Percentiles rank a stretch among this genome's conserved stretches.
Conservation (phyloP, 2,888 invertebrate genomes). For the Petrolisthes cinctipes region DNA sequence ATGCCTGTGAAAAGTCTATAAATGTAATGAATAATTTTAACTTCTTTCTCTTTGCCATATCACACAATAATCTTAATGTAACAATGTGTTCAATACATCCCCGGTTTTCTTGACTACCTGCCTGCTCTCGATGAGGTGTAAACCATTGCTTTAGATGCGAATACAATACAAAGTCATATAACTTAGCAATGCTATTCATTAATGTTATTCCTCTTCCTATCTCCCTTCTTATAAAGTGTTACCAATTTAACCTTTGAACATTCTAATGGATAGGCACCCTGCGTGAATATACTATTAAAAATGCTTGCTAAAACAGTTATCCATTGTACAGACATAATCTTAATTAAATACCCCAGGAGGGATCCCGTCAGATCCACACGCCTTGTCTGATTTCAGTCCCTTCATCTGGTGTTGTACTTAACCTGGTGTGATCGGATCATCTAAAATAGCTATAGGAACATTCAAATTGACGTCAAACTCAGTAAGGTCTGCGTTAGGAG, state of each 20-base stretch:
- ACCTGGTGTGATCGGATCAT: background rate
- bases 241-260: background rate
- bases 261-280: background rate
- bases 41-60: background rate
- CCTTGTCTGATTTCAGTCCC: no score
- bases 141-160: conserved; percentile 3
- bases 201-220: conserved; percentile 1
- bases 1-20: background rate
- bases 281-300: no score
- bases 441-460: background rate
- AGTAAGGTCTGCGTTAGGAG: background rate
- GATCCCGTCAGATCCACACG: no score
- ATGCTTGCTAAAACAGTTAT: no score
- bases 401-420: no score
- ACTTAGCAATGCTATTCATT: conserved; percentile 2
- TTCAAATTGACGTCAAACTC: background rate
- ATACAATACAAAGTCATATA: background rate
- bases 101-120: background rate
- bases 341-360: no score
- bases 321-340: no score
- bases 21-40: background rate
- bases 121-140: background rate
- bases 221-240: background rate
- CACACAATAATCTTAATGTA: background rate
- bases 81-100: conserved; percentile 19